A percentile compares a stretch with the other conserved stretches of the same genome.
These are phyloP conservation scores for Rafetus swinhoei DNA, from an alignment of 2,113 vertebrate species.

Conservation along the genomic window DNA sequence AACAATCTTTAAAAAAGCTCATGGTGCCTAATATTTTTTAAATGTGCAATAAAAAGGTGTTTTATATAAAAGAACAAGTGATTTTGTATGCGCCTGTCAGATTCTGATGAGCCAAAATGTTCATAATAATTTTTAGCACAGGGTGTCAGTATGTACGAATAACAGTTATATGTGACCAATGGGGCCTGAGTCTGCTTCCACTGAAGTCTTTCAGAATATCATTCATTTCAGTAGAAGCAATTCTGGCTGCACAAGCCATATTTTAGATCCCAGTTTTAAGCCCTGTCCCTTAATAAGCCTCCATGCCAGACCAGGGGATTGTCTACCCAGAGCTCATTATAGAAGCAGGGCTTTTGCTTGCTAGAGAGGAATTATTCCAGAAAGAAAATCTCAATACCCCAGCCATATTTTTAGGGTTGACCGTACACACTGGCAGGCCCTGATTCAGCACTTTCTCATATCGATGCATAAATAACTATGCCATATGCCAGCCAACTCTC, in stretches of 20 bases:
- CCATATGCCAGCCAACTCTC: constrained; percentile 6
- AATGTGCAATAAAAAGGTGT: constrained; percentile 15
- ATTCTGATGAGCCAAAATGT: constrained; percentile 28
- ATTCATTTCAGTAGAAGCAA: background rate
- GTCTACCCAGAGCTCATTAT: background rate
- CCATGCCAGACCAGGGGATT: background rate
- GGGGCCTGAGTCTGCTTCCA: background rate
- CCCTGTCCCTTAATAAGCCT: background rate
- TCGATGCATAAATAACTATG: background rate
- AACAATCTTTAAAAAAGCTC: constrained; percentile 16
- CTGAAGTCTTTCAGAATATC: background rate
- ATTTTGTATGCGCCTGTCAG: background rate
- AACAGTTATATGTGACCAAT: background rate
- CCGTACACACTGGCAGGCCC: background rate
- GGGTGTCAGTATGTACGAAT: background rate
- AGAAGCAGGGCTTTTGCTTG: background rate
- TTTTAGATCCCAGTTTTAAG: background rate
- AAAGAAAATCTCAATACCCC: background rate
- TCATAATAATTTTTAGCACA: background rate
- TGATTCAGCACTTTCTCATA: background rate
- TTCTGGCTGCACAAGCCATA: background rate
- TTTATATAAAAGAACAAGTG: constrained; percentile 43
- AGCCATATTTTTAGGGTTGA: background rate
- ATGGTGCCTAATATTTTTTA: constrained; percentile 21
- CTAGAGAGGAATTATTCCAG: background rate